A percentile compares a stretch with the other conserved stretches of the same genome.
Evolutionary conservation across 2,113 vertebrate genomes (phyloP).

Genomic region (Bufo bufo): DNA sequence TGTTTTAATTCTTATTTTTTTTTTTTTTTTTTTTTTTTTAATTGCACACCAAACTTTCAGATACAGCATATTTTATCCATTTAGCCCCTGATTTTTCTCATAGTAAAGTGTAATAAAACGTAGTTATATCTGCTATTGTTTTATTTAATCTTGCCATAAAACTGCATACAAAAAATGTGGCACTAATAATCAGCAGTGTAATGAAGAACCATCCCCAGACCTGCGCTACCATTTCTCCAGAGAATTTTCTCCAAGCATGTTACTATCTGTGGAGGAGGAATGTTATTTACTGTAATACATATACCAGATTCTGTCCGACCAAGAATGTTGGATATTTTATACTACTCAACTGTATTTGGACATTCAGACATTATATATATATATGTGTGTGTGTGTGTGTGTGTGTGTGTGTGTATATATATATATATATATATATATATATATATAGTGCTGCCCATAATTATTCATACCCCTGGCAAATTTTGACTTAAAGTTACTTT

Average conservation of each 20-base stretch:
- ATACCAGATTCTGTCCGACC: background rate
- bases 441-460: too few species aligned
- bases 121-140: background rate
- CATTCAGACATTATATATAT: background rate
- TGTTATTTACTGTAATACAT: background rate
- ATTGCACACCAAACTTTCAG: background rate
- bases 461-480: too few species aligned
- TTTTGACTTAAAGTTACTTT: too few species aligned
- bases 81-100: background rate
- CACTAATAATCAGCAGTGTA: background rate
- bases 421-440: too few species aligned
- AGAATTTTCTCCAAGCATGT: background rate
- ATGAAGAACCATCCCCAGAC: background rate
- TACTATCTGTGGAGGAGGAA: slow-evolving; percentile 1
- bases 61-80: background rate
- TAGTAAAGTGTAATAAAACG: background rate
- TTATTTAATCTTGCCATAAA: background rate
- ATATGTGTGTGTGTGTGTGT: too few species aligned
- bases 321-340: background rate
- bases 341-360: background rate
- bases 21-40: background rate
- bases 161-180: background rate
- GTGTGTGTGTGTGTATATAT: too few species aligned
- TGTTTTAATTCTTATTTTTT: too few species aligned
- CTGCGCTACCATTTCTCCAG: background rate